Evolutionary conservation across 35 echinoderm and acorn worm genomes (phyloP).

Genomic region (Apostichopus parvimensis): DNA sequence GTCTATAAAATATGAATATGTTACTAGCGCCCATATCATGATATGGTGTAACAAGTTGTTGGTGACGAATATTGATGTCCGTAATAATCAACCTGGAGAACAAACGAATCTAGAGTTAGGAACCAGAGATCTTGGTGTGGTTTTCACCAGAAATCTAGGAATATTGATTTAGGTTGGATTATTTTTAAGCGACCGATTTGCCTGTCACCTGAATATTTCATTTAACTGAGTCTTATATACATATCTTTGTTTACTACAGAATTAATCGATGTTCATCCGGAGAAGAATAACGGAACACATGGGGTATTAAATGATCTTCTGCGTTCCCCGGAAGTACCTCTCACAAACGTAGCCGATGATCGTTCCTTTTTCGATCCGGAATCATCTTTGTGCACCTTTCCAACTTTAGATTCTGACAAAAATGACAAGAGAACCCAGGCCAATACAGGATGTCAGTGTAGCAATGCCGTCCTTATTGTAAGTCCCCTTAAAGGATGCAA

Average conservation of each 20-base stretch:
- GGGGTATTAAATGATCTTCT: conserved; percentile 8
- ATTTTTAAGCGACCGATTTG: too few species aligned
- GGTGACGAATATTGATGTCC: too few species aligned
- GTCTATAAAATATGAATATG: too few species aligned
- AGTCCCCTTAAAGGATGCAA: background rate
- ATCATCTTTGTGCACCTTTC: background rate
- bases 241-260: background rate
- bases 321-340: background rate
- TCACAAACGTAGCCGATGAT: background rate
- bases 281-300: conserved; percentile 39
- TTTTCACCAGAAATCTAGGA: too few species aligned
- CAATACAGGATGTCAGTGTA: conserved; percentile 11
- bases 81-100: too few species aligned
- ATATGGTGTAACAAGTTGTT: too few species aligned
- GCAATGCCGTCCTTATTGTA: background rate
- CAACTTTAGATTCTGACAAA: background rate
- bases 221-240: too few species aligned
- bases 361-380: background rate
- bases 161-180: too few species aligned
- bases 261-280: conserved; percentile 4
- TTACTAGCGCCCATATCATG: too few species aligned
- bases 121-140: too few species aligned
- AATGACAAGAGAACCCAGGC: background rate
- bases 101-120: too few species aligned
- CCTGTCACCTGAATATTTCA: too few species aligned